These are phyloP conservation scores for Caenorhabditis brenneri DNA, from an alignment of 1,140 invertebrate genomes.

Conservation along the genomic window DNA sequence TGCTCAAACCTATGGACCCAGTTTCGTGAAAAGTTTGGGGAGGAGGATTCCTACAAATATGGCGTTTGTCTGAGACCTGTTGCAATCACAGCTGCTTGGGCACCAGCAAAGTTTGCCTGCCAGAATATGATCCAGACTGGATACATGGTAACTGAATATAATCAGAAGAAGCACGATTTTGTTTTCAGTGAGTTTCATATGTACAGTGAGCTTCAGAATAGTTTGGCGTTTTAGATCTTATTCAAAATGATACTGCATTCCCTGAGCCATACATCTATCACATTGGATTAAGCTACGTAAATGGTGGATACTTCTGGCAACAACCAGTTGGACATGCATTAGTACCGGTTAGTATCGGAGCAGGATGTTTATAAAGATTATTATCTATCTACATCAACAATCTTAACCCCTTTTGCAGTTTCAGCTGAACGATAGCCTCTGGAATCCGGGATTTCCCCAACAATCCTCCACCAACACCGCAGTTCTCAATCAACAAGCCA, in stretches of 20 bases:
- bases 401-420: background rate
- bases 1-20: background rate
- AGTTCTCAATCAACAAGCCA: background rate
- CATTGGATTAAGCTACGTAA: background rate
- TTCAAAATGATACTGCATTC: constrained; percentile 27
- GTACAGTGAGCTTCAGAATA: background rate
- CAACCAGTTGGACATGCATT: constrained; percentile 6
- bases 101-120: background rate
- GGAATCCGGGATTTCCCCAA: constrained; percentile 2
- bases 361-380: background rate
- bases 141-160: constrained; percentile 17
- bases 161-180: constrained; percentile 6
- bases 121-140: background rate
- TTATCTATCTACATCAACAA: background rate
- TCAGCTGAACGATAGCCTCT: background rate
- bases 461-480: background rate
- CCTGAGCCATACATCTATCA: constrained; percentile 43
- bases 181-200: background rate
- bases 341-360: background rate
- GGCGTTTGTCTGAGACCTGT: background rate
- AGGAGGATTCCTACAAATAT: background rate
- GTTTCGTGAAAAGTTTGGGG: background rate
- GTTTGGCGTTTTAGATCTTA: background rate
- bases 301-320: constrained; percentile 8
- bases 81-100: background rate